Percentiles rank a stretch among this genome's conserved stretches.
These are phyloP conservation scores for Acronicta psi DNA, from an alignment of 2,888 invertebrate species.

Conservation along the genomic window DNA sequence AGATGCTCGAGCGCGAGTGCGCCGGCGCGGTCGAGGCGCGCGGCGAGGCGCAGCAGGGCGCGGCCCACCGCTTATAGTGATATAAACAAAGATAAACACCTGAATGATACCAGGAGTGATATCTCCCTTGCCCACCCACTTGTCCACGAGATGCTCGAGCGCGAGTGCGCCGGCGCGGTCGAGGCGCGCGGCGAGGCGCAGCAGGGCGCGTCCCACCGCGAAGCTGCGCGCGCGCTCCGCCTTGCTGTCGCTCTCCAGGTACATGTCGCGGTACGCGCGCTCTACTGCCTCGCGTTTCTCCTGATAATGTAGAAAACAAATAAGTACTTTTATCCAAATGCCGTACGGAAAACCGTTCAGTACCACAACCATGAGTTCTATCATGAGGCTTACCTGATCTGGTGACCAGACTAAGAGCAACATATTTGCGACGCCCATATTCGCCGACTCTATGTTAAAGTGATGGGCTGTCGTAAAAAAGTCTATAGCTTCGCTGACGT, in stretches of 20 bases:
- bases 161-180: constrained; percentile 83
- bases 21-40: too few relatives aligned
- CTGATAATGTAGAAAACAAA: constrained; percentile 50
- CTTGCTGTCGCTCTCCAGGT: constrained; percentile 87
- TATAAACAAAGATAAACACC: constrained; percentile 56
- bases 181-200: constrained; percentile 65
- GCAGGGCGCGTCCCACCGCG: constrained; percentile 72
- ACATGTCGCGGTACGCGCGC: constrained; percentile 93
- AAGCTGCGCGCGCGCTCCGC: constrained; percentile 84
- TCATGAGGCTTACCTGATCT: constrained; percentile 91
- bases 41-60: too few relatives aligned
- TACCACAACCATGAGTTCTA: too few relatives aligned
- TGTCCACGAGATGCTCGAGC: constrained; percentile 77
- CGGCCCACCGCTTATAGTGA: too few relatives aligned
- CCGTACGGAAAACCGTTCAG: too few relatives aligned
- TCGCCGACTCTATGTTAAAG: constrained; percentile 93
- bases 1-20: too few relatives aligned
- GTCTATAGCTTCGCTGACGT: constrained; percentile 96
- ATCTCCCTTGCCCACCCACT: constrained; percentile 83
- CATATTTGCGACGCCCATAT: constrained; percentile 93
- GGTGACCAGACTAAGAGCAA: constrained; percentile 93
- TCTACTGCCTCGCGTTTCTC: constrained; percentile 92
- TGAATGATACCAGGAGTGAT: constrained; percentile 82
- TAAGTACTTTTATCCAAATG: too few relatives aligned
- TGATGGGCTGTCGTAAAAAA: constrained; percentile 95